phyloP scores from a whole-genome alignment of 2,888 invertebrate genomes.

The Nematopogon swammerdamellus region DNA sequence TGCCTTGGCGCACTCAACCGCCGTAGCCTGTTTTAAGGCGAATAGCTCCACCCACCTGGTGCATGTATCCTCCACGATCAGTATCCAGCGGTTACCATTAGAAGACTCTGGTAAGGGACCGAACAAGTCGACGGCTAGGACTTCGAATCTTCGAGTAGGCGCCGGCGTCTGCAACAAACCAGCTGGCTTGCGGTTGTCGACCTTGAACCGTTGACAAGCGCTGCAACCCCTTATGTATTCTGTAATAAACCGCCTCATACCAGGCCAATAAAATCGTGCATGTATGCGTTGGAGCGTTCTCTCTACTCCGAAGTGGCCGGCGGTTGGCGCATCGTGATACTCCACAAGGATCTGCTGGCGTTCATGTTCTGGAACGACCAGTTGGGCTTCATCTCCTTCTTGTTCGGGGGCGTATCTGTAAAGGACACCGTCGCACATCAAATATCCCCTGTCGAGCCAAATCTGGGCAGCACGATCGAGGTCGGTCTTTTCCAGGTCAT shows the following conservation, averaged over 20 bases:
- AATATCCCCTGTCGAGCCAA: background rate
- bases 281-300: slow-evolving; percentile 8
- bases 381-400: background rate
- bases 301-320: slow-evolving; percentile 14
- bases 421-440: no score
- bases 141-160: no score
- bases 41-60: slow-evolving; percentile 18
- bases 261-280: no score
- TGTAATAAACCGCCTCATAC: no score
- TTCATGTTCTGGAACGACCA: background rate
- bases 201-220: no score
- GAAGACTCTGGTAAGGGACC: slow-evolving; percentile 12
- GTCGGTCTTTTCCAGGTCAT: no score
- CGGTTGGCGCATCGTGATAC: slow-evolving; percentile 12
- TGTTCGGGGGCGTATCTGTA: background rate
- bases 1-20: slow-evolving; percentile 8
- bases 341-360: slow-evolving; percentile 4
- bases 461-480: no score
- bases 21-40: slow-evolving; percentile 12
- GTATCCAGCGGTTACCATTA: slow-evolving; percentile 13
- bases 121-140: slow-evolving; percentile 13
- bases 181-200: no score
- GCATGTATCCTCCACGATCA: slow-evolving; percentile 14
- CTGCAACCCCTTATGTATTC: no score
- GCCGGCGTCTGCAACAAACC: no score